Evolutionary conservation across 2,113 vertebrate species (phyloP), one percentile per base, ranked within the genome.

Genomic region (Emydura subglobosa): DNA sequence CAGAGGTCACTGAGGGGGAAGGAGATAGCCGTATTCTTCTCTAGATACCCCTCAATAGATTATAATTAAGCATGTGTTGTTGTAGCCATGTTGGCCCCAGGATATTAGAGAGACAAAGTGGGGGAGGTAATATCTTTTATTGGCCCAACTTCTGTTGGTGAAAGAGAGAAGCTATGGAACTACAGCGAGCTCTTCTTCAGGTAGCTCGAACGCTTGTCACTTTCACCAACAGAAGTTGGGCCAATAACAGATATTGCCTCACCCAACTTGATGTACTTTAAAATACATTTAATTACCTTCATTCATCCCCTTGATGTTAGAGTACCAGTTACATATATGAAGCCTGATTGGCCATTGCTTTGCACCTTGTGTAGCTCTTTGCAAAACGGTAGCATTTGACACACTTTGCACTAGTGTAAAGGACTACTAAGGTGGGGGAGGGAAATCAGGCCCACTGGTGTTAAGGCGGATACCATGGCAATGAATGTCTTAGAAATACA

Each of bases 401-500:
- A 31, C 0, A 53, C 89, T 72, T 85, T 85, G 55, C 17, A 16
- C 50, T 39, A 12, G 39, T 39, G 1, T 13, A 92, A 54, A 31
- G 80, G 29, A 0, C 47, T 82, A 19, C 31, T 25, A 83, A 89
- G 51, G 47, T 11, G 65, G 81, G 49, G 19, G 34, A 44, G 25
- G 42, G 14, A 42, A 92, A 55, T 85, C 13, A 8, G 0, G 1
- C 65, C 78, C 16, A 51, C 6, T 42, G 22, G 0, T 85, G 87
- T 83, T 90, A 91, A n/a, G 81, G 92, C 39, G 54, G 79, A 94
- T 95, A 91, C 83, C 82, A 76, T 85, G 83, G 47, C 44, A 86
- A 57, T 54, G 83, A 91, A 27, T 65, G 86, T 83, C 88, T 90
- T 87, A 39, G n/a, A 72, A 39, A 72, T 72, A 22, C 65, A 22